Evolutionary conservation across 2,888 invertebrate species (phyloP).

Genomic region (Lasioglossum calceatum): DNA sequence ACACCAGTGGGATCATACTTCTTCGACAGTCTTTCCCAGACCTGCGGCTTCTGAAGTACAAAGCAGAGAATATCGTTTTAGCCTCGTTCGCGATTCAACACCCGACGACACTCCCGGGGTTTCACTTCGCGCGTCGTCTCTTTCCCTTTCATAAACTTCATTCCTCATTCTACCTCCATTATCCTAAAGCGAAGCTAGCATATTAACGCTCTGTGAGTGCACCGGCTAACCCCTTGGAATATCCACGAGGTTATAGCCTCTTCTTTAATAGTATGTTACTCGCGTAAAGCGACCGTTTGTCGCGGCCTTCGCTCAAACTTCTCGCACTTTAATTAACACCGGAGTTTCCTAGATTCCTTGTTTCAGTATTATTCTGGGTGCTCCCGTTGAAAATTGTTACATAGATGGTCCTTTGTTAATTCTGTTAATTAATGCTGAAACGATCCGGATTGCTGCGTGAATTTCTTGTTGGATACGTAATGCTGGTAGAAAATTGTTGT

Average conservation of each 20-base stretch:
- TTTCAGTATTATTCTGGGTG: neutral
- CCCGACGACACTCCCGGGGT: neutral
- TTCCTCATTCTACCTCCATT: neutral
- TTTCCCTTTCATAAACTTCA: neutral
- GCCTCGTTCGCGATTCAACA: neutral
- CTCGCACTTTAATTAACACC: neutral
- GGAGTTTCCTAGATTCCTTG: neutral
- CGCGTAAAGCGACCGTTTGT: neutral
- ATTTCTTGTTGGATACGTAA: neutral
- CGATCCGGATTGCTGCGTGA: neutral
- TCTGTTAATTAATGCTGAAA: neutral
- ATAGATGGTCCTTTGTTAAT: neutral
- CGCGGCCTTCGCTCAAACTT: neutral
- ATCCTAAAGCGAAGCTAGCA: conserved; percentile 3
- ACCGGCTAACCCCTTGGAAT: neutral
- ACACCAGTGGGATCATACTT: conserved; percentile 90
- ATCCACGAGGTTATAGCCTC: neutral
- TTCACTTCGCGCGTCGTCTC: neutral
- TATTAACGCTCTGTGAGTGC: neutral
- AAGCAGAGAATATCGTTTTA: conserved; percentile 19
- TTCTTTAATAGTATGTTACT: conserved; percentile 3
- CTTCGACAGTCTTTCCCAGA: conserved; percentile 88
- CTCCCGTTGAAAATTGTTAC: neutral
- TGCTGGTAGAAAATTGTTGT: too few species aligned
- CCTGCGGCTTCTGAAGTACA: conserved; percentile 81